Evolutionary conservation across 2,888 invertebrate species (phyloP).

Genomic region (Operophtera brumata): DNA sequence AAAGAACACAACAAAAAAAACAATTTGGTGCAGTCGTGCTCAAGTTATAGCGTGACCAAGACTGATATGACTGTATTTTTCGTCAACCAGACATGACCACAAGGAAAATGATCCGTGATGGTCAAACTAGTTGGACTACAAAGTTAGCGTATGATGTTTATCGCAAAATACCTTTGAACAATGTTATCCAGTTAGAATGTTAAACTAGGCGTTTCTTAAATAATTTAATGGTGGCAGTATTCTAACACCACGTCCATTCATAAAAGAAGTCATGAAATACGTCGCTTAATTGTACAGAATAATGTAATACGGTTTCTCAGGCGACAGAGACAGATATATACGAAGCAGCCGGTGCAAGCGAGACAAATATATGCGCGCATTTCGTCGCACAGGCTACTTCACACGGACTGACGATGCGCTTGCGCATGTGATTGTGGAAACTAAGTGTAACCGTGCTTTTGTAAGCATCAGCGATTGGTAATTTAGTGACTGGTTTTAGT

Average conservation of each 20-base stretch:
- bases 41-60: no score
- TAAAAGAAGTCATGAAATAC: background rate
- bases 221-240: background rate
- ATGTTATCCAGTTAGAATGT: no score
- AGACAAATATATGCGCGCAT: slow-evolving; percentile 6
- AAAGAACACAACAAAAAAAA: no score
- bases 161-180: no score
- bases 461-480: background rate
- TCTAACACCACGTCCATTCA: slow-evolving; percentile 3
- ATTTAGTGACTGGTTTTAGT: background rate
- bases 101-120: no score
- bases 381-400: background rate
- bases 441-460: slow-evolving; percentile 6
- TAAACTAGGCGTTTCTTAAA: background rate
- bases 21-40: no score
- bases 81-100: no score
- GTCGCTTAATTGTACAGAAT: background rate
- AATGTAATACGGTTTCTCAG: background rate
- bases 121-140: no score
- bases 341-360: slow-evolving; percentile 10
- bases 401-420: slow-evolving; percentile 23
- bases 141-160: no score
- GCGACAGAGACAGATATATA: slow-evolving; percentile 9
- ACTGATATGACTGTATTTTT: no score
- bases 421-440: slow-evolving; percentile 4